Evolutionary conservation across 2,888 invertebrate genomes (phyloP).

Genomic region (Ferrisia virgata): DNA sequence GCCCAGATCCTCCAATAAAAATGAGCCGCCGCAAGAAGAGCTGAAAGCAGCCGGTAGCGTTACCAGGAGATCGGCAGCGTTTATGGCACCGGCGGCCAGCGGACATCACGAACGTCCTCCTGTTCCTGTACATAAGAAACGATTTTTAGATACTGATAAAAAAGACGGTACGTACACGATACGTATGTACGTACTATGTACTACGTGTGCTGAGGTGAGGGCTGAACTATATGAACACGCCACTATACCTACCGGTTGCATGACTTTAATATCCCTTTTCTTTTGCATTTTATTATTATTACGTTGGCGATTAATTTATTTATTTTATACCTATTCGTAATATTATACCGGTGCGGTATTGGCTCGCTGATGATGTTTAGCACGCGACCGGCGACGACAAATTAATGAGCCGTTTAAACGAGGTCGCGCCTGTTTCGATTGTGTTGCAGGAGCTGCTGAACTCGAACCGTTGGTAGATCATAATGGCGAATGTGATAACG

Average conservation of each 20-base stretch:
- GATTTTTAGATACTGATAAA: slow-evolving; percentile 54
- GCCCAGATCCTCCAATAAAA: slow-evolving; percentile 58
- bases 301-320: not conserved
- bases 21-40: slow-evolving; percentile 52
- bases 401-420: not conserved
- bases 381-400: not conserved
- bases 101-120: slow-evolving; percentile 74
- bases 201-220: too few species aligned
- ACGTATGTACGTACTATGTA: too few species aligned
- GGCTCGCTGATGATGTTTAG: not conserved
- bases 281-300: not conserved
- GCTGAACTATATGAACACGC: too few species aligned
- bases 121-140: slow-evolving; percentile 58
- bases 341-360: not conserved
- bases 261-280: not conserved
- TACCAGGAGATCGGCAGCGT: slow-evolving; percentile 37
- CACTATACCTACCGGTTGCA: not conserved
- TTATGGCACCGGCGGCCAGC: slow-evolving; percentile 55
- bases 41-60: slow-evolving; percentile 58
- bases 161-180: slow-evolving; percentile 53
- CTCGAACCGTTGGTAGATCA: slow-evolving; percentile 67
- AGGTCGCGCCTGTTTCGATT: not conserved
- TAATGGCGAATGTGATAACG: slow-evolving; percentile 57
- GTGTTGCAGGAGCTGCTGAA: slow-evolving; percentile 61
- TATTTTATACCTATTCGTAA: not conserved